A percentile compares a stretch with the other conserved stretches of the same genome.
These are phyloP conservation scores for Elachura formosa DNA, from an alignment of 2,113 vertebrate genomes.

Conservation along the genomic window DNA sequence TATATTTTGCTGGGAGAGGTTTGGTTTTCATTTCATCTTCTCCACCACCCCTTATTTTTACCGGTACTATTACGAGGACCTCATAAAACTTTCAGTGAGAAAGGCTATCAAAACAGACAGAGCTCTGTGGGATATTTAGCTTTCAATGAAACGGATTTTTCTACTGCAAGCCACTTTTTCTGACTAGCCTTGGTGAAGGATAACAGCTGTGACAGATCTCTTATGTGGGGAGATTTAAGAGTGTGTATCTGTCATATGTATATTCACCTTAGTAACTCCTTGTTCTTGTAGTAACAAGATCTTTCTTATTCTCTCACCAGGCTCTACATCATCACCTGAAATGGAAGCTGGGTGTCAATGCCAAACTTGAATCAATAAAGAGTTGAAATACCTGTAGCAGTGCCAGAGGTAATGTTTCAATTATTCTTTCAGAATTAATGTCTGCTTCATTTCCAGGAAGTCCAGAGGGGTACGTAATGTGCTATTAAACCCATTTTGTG, in stretches of 20 bases:
- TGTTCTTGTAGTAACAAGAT: neutral
- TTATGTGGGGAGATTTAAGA: neutral
- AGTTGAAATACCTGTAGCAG: neutral
- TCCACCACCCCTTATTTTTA: neutral
- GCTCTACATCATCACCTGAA: neutral
- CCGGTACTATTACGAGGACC: neutral
- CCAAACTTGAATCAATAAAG: conserved; percentile 9
- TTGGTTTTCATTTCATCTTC: neutral
- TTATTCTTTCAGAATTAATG: conserved; percentile 16
- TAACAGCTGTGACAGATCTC: neutral
- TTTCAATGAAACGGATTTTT: neutral
- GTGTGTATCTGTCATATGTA: neutral
- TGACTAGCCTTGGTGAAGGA: neutral
- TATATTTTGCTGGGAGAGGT: neutral
- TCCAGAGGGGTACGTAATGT: neutral
- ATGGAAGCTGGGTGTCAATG: neutral
- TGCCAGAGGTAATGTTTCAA: conserved; percentile 30
- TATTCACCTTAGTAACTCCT: neutral
- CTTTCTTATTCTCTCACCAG: neutral
- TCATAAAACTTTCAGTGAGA: neutral
- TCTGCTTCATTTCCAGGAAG: conserved; percentile 46
- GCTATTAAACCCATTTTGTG: neutral
- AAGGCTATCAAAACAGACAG: neutral
- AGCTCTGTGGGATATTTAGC: neutral
- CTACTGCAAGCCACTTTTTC: neutral